Base-by-base conservation (phyloP, 2,888 invertebrate genomes). In the Trichogramma dendrolimi region DNA sequence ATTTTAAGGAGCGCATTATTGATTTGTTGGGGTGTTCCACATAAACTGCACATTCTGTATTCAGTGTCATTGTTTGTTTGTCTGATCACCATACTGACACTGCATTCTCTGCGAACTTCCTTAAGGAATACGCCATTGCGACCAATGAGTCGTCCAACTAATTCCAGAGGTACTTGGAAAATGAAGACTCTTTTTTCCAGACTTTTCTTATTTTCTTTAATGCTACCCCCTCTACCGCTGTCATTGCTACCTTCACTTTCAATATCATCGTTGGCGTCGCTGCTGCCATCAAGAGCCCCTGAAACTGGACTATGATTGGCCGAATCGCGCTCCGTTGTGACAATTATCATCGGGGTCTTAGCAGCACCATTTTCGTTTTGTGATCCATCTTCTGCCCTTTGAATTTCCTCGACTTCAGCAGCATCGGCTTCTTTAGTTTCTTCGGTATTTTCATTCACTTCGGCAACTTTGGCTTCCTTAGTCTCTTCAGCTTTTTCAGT, bases 71-170 rank as follows among this genome's bases (percentile, higher is more conserved):
- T 86, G 10, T 90, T 89, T 81, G 92, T 91, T 73, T 87, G 84
- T 74, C 87, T 88, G n/a, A 96, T 86, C 68, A 86, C 81, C 55
- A 96, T 87, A n/a, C 38, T 87, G 27, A 94, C 91, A 69, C 89
- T 87, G 2, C 93, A 89, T 76, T 88, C 87, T 42, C 85, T 82
- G 77, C 91, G 91, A 68, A 93, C 89, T 72, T 85, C 85, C 67
- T 89, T 88, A n/a, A 96, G 88, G 80, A 89, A 90, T 48, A 84
- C 82, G 50, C 94, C 94, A 70, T 87, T 86, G 71, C 87, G 87
- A 48, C 96, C 96, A 77, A 96, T 95, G 69, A 96, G 82, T 62
- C 89, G 86, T 14, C 96, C 96, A 63, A 94, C 92, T 67, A 94
- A 81, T 61, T 83, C 81, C 74, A 88, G 87, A 49, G 89, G 88